Percentiles rank a stretch among this genome's conserved stretches.
These are phyloP conservation scores for Mormyrus hasselquistii DNA, from an alignment of 2,797 vertebrate species.

Conservation along the genomic window DNA sequence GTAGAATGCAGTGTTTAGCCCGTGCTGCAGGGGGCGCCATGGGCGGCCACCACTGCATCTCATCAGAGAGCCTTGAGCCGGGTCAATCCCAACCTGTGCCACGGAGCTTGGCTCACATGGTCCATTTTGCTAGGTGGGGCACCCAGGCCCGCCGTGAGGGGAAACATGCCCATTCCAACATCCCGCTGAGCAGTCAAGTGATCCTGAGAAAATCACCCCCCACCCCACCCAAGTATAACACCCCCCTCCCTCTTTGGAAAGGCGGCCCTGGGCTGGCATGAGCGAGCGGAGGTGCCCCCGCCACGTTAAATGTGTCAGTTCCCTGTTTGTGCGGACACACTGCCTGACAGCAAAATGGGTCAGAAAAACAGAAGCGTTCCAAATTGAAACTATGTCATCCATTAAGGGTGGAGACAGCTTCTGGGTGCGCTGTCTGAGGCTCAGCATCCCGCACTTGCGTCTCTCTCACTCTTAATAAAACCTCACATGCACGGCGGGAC, in stretches of 20 bases:
- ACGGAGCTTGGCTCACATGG: background rate
- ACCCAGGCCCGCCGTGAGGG: background rate
- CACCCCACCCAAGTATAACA: background rate
- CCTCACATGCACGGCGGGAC: background rate
- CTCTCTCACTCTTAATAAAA: background rate
- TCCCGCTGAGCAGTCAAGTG: background rate
- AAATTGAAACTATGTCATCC: slow-evolving; percentile 15
- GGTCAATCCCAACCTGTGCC: background rate
- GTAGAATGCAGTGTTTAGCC: background rate
- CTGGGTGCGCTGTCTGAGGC: background rate
- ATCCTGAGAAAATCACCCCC: background rate
- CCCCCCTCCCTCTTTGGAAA: background rate
- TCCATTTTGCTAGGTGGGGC: background rate
- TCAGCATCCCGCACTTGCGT: background rate
- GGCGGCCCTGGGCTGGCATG: background rate
- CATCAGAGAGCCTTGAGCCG: background rate
- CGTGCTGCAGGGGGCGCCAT: background rate
- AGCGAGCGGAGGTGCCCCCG: background rate
- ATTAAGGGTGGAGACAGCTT: background rate
- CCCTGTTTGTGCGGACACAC: background rate
- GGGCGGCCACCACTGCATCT: background rate
- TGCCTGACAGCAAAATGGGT: slow-evolving; percentile 2
- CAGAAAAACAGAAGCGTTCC: slow-evolving; percentile 4
- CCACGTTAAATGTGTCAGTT: background rate
- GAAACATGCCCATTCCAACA: too few species aligned